Percentiles rank a stretch among this genome's conserved stretches.
phyloP scores from a whole-genome alignment of 2,113 vertebrate species.

The Semnornis frantzii region DNA sequence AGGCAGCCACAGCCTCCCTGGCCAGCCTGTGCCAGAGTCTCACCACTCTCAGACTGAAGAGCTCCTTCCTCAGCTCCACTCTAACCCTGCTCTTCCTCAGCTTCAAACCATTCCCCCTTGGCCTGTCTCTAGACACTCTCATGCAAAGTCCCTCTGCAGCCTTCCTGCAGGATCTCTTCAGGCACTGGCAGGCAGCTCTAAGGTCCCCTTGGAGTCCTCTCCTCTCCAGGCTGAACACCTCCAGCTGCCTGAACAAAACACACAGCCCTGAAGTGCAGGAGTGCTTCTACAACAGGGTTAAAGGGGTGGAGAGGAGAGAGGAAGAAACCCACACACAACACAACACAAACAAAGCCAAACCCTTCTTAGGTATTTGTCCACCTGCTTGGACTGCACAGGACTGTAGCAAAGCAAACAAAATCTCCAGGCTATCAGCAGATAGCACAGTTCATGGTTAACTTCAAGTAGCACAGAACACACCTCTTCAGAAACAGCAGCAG shows the following conservation, averaged over 20 bases:
- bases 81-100: no score
- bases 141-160: no score
- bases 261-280: neutral
- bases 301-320: neutral
- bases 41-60: neutral
- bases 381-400: conserved; percentile 50
- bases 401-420: conserved; percentile 58
- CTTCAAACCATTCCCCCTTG: no score
- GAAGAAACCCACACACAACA: neutral
- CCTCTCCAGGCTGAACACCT: no score
- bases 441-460: conserved; percentile 57
- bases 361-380: conserved; percentile 63
- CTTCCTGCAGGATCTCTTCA: no score
- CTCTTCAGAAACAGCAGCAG: conserved; percentile 36
- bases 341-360: conserved; percentile 48
- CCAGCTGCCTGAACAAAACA: neutral
- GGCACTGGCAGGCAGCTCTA: no score
- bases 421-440: conserved; percentile 37
- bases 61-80: no score
- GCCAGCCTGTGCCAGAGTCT: no score
- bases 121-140: no score
- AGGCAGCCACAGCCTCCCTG: no score
- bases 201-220: no score
- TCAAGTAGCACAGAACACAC: conserved; percentile 37
- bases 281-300: neutral